phyloP scores from a whole-genome alignment of 1,140 invertebrate species.

The Drosophila oshimai region DNA sequence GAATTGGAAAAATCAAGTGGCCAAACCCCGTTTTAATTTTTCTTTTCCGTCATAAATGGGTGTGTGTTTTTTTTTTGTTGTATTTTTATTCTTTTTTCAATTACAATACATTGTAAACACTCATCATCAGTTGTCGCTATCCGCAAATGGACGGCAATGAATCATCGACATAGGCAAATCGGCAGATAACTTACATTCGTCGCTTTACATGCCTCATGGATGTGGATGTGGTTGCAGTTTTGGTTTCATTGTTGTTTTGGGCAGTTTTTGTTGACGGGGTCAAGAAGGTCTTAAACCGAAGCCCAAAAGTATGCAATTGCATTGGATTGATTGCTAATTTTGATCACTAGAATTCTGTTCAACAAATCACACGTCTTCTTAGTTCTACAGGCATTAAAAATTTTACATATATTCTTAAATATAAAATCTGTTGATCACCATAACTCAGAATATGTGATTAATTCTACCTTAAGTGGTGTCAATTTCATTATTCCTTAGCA shows the following conservation, averaged over 20 bases:
- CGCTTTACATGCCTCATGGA: constrained; percentile 13
- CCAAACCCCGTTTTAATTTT: constrained; percentile 45
- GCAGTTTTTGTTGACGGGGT: background rate
- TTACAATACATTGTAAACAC: constrained; percentile 23
- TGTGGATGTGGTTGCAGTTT: background rate
- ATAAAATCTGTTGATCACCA: too few relatives aligned
- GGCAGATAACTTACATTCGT: constrained; percentile 26
- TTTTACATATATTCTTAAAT: too few relatives aligned
- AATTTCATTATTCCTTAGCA: too few relatives aligned
- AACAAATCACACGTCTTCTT: too few relatives aligned
- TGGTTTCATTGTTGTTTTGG: background rate
- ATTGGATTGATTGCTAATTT: too few relatives aligned
- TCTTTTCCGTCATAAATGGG: background rate
- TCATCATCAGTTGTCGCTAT: constrained; percentile 18
- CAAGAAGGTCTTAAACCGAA: background rate
- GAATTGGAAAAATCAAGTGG: constrained; percentile 10
- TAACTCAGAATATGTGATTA: too few relatives aligned
- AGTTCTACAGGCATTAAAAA: too few relatives aligned
- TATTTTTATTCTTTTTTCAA: constrained; percentile 2
- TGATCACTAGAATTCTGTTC: too few relatives aligned
- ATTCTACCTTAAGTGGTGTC: too few relatives aligned
- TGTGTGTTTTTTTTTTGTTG: too few relatives aligned
- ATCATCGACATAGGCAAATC: constrained; percentile 49
- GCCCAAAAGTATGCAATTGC: constrained; percentile 70
- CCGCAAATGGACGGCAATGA: constrained; percentile 31